These are phyloP conservation scores for Streblospio benedicti DNA, from an alignment of 1,140 invertebrate species.

Conservation along the genomic window DNA sequence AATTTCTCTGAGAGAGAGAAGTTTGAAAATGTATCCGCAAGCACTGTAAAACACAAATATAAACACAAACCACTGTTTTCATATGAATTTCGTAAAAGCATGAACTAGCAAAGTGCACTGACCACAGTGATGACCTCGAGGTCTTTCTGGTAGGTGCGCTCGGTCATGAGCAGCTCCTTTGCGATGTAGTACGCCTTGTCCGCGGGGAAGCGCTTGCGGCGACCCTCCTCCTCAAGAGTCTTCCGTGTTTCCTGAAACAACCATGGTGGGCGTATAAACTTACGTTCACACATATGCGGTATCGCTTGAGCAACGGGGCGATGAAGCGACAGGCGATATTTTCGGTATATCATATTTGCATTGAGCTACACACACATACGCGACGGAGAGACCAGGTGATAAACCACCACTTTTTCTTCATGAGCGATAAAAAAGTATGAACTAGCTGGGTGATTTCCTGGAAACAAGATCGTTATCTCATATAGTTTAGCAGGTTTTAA, in stretches of 20 bases:
- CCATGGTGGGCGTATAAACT: not conserved
- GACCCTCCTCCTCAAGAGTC: not conserved
- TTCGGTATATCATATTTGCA: no score
- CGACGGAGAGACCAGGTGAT: not conserved
- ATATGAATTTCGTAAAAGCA: not conserved
- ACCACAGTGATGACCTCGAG: conserved; percentile 70
- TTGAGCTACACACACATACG: not conserved
- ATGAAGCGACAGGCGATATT: no score
- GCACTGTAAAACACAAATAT: no score
- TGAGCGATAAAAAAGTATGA: no score
- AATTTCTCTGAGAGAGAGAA: no score
- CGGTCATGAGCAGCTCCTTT: conserved; percentile 90
- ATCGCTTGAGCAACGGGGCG: no score
- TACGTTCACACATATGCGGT: no score
- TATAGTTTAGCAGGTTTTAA: no score
- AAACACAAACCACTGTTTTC: not conserved
- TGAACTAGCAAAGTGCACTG: conserved; percentile 13
- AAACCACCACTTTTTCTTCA: no score
- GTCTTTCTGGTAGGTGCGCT: conserved; percentile 89
- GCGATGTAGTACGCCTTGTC: conserved; percentile 85
- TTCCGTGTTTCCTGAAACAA: not conserved
- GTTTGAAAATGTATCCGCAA: no score
- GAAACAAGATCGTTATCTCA: no score
- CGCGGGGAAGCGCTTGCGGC: conserved; percentile 56
- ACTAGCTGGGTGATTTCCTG: no score